These are phyloP conservation scores for Nycticebus coucang DNA, from an alignment of 2,113 vertebrate species.

Conservation along the genomic window DNA sequence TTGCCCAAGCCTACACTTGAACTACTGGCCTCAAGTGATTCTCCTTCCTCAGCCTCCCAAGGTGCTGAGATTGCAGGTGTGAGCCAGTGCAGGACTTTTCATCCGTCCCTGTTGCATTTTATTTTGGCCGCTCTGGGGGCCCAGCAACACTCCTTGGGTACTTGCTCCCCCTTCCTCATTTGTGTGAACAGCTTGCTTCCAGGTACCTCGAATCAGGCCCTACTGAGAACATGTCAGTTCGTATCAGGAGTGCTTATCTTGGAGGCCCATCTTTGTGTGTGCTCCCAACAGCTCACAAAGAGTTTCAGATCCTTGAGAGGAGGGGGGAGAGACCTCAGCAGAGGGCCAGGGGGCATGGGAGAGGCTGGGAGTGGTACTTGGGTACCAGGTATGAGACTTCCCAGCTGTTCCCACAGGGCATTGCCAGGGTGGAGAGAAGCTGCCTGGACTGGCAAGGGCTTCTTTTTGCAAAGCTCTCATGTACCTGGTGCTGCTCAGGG, in stretches of 20 bases:
- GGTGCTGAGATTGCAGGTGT: not conserved
- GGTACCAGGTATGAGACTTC: not conserved
- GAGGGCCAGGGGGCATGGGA: not conserved
- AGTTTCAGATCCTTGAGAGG: not conserved
- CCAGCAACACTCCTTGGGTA: not conserved
- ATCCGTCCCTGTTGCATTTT: not conserved
- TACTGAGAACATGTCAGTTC: not conserved
- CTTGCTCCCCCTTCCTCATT: not conserved
- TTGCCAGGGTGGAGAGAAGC: not conserved
- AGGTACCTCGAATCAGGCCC: not conserved
- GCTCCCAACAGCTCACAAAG: not conserved
- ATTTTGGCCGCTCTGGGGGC: no score
- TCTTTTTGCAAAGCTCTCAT: not conserved
- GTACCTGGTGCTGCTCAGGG: not conserved
- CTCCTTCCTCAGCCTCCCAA: no score
- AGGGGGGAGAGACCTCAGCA: not conserved
- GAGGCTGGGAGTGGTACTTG: no score
- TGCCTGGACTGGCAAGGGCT: not conserved
- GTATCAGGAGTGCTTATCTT: not conserved
- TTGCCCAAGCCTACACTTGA: no score
- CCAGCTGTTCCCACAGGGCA: not conserved
- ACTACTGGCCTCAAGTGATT: no score
- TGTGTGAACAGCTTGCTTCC: not conserved
- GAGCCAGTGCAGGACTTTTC: not conserved
- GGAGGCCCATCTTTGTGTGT: not conserved